Evolutionary conservation across 2,888 invertebrate genomes (phyloP), one percentile per base, ranked within the genome.

Genomic region (Argyresthia goedartella): DNA sequence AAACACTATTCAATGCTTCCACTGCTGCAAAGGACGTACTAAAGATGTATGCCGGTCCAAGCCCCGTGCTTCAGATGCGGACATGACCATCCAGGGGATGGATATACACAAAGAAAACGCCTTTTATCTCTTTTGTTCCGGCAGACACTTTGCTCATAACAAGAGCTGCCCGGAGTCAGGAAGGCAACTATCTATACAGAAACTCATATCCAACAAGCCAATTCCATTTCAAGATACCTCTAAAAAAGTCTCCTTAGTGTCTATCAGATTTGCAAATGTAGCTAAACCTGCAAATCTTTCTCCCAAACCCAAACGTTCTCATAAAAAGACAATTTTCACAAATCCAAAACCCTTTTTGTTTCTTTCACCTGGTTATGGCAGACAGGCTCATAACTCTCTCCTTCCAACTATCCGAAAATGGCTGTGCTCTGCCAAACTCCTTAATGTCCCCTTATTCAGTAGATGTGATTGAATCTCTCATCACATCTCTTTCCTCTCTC

Each of bases 341-440:
- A 4, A 6, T 9, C 14, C 14, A 6, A 45, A 45, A 15, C 4
- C 16, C 4, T 16, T 15, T 45, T 4, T 16, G 3, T 7, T 11
- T 7, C 45, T 45, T 45, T 45, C 35, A n/a, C 49, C 39, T 49
- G 49, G 49, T 8, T 49, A 14, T 39, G 39, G 36, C 39, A 49
- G 9, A 14, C 25, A 10, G 34, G 49, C 49, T 11, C 49, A 49
- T 14, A 4, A 36, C 13, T 4, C 14, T 8, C 14, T 3, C 14
- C 1, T 16, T 39, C 1, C 8, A 14, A n/a, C 13, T 49, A 49
- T 39, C 49, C 6, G 49, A 49, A 35, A n/a, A n/a, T n/a, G n/a
- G n/a, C n/a, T n/a, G n/a, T n/a, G n/a, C n/a, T n/a, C n/a, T n/a
- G n/a, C n/a, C n/a, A n/a, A n/a, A n/a, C n/a, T n/a, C n/a, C n/a